Evolutionary conservation across 2,113 vertebrate species (phyloP), one percentile per base, ranked within the genome.

Genomic region (Trematomus loennbergii): DNA sequence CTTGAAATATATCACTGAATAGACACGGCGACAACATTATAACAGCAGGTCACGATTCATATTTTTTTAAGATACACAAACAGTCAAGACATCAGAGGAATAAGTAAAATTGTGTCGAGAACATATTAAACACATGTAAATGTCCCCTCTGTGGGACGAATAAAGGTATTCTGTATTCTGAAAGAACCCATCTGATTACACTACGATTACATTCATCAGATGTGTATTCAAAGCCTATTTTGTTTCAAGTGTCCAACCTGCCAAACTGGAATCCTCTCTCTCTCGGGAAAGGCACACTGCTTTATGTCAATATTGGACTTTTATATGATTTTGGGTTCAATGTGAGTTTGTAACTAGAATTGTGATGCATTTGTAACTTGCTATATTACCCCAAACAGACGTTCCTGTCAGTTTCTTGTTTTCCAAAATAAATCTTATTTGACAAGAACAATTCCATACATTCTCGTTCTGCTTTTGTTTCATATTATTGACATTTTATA

Each of bases 1-100:
- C 12, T 25, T 72, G 9, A 74, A 77, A 73, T 70, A 87, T 1
- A 70, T 6, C 12, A n/a, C 29, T 15, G 73, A 52, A 45, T 36
- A 29, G 29, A 29, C 29, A 29, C 29, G 3, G 3, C 29, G 29
- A 29, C 29, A 29, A 29, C 29, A 4, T 29, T 29, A 29, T 4
- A 29, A 29, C 7, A 40, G 36, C 36, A 40, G 36, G 36, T 40
- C 36, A 40, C 1, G 0, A 29, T 29, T 29, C 29, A 29, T 29
- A 3, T 29, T 29, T 29, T 29, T 29, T 4, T 29, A 8, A 40
- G 7, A 40, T 29, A 29, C 29, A 29, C 29, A 40, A 8, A 52
- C 17, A n/a, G 18, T 53, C 18, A n/a, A n/a, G 52, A 15, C 36
- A 69, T 55, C 36, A 25, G 2, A 22, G 46, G 7, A 63, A 15